Evolutionary conservation across 1,140 invertebrate genomes (phyloP).

Genomic region (Lordiphosa stackelbergi): DNA sequence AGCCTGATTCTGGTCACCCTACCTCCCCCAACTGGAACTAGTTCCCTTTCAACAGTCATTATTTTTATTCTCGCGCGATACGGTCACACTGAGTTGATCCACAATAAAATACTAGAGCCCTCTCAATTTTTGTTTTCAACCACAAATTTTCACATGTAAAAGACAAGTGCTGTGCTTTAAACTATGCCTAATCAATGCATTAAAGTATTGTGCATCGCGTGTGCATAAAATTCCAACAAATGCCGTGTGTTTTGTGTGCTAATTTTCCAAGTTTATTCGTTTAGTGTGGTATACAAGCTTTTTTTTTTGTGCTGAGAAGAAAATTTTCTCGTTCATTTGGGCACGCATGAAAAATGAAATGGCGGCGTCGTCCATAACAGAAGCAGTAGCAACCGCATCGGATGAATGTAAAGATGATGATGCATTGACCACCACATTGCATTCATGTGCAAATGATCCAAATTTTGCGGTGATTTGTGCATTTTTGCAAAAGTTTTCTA

Average conservation of each 20-base stretch:
- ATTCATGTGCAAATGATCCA: constrained; percentile 92
- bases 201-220: constrained; percentile 16
- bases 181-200: constrained; percentile 39
- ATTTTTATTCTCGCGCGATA: too few species aligned
- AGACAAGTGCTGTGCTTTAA: constrained; percentile 9
- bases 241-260: constrained; percentile 33
- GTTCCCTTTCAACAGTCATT: too few species aligned
- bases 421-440: constrained; percentile 55
- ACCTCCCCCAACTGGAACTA: too few species aligned
- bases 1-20: too few species aligned
- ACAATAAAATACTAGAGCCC: constrained; percentile 36
- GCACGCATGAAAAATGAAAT: constrained; percentile 74
- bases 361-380: constrained; percentile 65
- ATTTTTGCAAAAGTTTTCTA: constrained; percentile 92
- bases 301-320: constrained; percentile 32
- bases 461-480: constrained; percentile 97
- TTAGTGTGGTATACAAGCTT: constrained; percentile 52
- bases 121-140: constrained; percentile 41
- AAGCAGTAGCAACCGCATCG: constrained; percentile 36
- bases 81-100: constrained; percentile 7
- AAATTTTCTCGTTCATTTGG: constrained; percentile 50
- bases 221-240: constrained; percentile 36
- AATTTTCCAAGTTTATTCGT: constrained; percentile 34
- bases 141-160: constrained; percentile 23
- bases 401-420: constrained; percentile 70